phyloP scores from a whole-genome alignment of 2,888 invertebrate genomes.

The Eristalis tenax region DNA sequence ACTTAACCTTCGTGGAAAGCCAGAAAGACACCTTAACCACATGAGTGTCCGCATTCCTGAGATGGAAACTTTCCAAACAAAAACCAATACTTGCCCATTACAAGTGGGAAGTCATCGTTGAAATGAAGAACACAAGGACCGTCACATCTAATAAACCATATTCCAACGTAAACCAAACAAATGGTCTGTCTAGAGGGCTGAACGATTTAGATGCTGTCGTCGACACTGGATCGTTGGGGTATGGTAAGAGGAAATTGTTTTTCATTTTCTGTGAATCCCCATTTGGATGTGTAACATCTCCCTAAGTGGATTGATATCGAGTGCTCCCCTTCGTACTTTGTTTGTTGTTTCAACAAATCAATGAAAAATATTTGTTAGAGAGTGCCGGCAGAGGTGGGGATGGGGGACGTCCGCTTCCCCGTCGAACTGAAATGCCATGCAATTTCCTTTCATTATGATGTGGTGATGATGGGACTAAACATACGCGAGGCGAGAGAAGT shows the following conservation, averaged over 20 bases:
- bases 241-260: background rate
- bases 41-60: too few relatives aligned
- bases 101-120: background rate
- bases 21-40: background rate
- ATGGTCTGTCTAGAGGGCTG: background rate
- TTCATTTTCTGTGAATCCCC: background rate
- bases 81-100: background rate
- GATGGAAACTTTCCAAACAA: background rate
- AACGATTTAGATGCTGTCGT: background rate
- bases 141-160: background rate
- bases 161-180: constrained; percentile 14
- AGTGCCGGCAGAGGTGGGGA: background rate
- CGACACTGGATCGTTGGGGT: background rate
- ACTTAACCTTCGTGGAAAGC: too few relatives aligned
- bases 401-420: background rate
- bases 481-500: background rate
- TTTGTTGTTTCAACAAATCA: constrained; percentile 2
- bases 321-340: background rate
- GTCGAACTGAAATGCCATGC: background rate
- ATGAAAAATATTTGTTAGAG: background rate
- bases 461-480: background rate
- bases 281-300: background rate
- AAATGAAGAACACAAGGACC: background rate
- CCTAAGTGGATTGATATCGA: constrained; percentile 5
- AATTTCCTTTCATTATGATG: background rate